Conservation (phyloP, 2,888 invertebrate genomes). For the Plebejus melissa region DNA sequence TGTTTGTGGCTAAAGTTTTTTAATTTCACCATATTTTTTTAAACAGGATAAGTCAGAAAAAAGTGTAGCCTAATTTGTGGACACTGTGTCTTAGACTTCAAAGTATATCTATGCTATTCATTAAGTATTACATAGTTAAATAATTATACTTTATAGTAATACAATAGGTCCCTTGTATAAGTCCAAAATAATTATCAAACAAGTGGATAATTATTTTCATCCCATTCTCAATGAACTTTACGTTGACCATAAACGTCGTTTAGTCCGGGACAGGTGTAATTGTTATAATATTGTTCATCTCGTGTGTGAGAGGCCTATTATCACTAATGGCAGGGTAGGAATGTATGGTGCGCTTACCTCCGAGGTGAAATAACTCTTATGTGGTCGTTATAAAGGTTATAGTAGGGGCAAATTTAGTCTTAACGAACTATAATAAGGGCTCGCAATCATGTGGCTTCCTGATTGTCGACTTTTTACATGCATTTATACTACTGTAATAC, state of each 20-base stretch:
- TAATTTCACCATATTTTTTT: neutral
- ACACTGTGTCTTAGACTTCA: no score
- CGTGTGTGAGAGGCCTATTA: constrained; percentile 70
- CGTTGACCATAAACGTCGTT: neutral
- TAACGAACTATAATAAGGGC: constrained; percentile 55
- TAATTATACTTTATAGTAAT: no score
- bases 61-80: no score
- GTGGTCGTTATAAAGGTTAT: neutral
- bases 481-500: constrained; percentile 35
- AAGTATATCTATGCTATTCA: no score
- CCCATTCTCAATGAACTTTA: neutral
- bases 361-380: neutral
- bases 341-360: constrained; percentile 36
- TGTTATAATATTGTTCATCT: constrained; percentile 63
- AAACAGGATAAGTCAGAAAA: no score
- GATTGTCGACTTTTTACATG: constrained; percentile 48
- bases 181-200: neutral
- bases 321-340: constrained; percentile 67
- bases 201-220: neutral
- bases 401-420: neutral
- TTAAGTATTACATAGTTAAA: no score
- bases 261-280: constrained; percentile 43
- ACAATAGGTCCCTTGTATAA: neutral
- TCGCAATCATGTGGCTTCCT: constrained; percentile 62
- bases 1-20: neutral